Conservation (phyloP, 2,113 vertebrate genomes). For the Crotalus tigris region DNA sequence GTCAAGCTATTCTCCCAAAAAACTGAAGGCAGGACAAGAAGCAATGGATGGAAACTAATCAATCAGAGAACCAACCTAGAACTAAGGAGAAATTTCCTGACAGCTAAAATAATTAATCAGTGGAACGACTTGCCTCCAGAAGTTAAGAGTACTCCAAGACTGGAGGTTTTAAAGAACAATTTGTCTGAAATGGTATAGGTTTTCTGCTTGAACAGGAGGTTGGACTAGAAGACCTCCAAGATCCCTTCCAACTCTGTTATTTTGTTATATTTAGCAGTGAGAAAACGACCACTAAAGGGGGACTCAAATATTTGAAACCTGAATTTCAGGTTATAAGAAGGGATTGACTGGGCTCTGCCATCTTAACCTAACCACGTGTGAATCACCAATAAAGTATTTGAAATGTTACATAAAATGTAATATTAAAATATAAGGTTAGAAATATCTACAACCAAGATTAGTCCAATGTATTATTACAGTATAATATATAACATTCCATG, state of each 20-base stretch:
- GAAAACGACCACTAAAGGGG: neutral
- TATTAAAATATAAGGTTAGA: neutral
- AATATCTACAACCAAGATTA: neutral
- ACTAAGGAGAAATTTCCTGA: too few relatives aligned
- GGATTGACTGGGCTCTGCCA: neutral
- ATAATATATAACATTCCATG: neutral
- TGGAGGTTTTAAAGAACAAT: too few relatives aligned
- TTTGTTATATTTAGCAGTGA: neutral
- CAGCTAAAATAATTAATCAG: too few relatives aligned
- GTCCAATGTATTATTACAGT: neutral
- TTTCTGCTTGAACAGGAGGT: neutral
- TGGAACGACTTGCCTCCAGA: too few relatives aligned
- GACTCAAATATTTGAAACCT: neutral
- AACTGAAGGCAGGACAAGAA: too few relatives aligned
- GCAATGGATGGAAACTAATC: too few relatives aligned
- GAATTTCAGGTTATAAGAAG: neutral
- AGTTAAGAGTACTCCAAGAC: too few relatives aligned
- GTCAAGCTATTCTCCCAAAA: too few relatives aligned
- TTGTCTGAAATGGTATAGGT: too few relatives aligned
- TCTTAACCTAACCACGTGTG: neutral
- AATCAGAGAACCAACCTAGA: too few relatives aligned
- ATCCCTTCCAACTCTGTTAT: neutral
- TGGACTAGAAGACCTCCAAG: neutral
- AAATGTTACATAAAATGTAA: neutral
- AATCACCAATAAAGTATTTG: neutral